Percentiles rank a stretch among this genome's conserved stretches.
Conservation (phyloP, 2,797 vertebrate genomes). For the Mycteria americana region DNA sequence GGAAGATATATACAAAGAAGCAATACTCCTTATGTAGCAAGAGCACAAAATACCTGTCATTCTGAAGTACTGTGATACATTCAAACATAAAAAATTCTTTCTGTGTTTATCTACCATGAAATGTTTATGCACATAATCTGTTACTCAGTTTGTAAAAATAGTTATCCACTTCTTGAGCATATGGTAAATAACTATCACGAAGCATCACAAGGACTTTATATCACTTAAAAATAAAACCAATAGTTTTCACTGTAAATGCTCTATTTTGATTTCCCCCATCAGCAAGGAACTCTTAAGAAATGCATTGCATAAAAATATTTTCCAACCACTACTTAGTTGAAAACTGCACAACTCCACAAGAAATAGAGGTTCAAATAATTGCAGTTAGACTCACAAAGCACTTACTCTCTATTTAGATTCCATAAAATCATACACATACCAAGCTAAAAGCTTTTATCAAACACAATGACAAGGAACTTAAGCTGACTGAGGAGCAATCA, state of each 20-base stretch:
- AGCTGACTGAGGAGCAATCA: background rate
- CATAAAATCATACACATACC: background rate
- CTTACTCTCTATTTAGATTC: background rate
- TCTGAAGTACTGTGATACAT: background rate
- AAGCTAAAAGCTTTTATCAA: background rate
- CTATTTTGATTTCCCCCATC: background rate
- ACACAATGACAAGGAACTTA: background rate
- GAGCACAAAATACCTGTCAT: background rate
- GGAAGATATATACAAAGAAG: background rate
- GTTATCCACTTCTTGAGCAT: background rate
- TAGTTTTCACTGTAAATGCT: background rate
- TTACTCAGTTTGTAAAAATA: background rate
- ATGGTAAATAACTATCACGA: background rate
- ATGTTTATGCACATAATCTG: background rate
- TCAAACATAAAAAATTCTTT: background rate
- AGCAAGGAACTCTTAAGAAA: background rate
- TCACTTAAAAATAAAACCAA: background rate
- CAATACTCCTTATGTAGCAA: background rate
- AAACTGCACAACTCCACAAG: background rate
- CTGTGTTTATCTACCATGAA: background rate
- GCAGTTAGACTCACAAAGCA: background rate
- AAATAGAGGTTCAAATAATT: background rate
- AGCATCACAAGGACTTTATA: background rate
- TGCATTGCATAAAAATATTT: background rate
- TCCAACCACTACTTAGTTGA: background rate